These are phyloP conservation scores for Scaptomyza cyrtandrae DNA, from an alignment of 2,888 invertebrate species.

Conservation along the genomic window DNA sequence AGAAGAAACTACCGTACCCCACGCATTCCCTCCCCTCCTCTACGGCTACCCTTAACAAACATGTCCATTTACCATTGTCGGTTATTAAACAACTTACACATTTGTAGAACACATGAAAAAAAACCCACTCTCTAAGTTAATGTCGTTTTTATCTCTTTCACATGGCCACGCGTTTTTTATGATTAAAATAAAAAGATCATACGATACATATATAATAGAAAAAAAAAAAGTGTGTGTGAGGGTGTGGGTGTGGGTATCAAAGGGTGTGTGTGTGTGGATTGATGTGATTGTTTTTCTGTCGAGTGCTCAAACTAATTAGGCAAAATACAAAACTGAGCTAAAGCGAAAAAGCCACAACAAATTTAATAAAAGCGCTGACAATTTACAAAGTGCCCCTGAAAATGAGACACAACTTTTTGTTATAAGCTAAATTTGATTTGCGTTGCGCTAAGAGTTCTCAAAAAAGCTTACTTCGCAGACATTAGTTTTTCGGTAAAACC, in stretches of 20 bases:
- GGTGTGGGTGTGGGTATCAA: conserved; percentile 4
- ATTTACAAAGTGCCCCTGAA: conserved; percentile 32
- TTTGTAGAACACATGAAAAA: conserved; percentile 36
- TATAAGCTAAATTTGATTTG: conserved; percentile 60
- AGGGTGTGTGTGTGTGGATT: conserved; percentile 6
- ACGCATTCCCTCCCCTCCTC: not conserved
- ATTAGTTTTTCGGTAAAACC: not conserved
- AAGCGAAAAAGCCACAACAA: conserved; percentile 46
- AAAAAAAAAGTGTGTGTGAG: no score
- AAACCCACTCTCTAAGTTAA: conserved; percentile 39
- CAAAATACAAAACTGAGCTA: conserved; percentile 42
- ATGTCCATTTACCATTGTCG: conserved; percentile 39
- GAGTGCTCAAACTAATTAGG: conserved; percentile 71
- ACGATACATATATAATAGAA: not conserved
- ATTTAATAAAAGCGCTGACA: conserved; percentile 71
- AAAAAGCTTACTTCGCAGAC: conserved; percentile 23
- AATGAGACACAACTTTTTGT: conserved; percentile 11
- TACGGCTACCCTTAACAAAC: not conserved
- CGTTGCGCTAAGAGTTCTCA: conserved; percentile 15
- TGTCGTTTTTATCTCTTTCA: conserved; percentile 50
- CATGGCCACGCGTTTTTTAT: conserved; percentile 66
- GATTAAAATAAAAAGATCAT: conserved; percentile 67
- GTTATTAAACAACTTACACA: conserved; percentile 76
- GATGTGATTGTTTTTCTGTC: conserved; percentile 27
- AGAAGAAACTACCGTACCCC: conserved; percentile 5